These are phyloP conservation scores for Bombus sylvicola DNA, from an alignment of 1,140 invertebrate genomes.

Conservation along the genomic window DNA sequence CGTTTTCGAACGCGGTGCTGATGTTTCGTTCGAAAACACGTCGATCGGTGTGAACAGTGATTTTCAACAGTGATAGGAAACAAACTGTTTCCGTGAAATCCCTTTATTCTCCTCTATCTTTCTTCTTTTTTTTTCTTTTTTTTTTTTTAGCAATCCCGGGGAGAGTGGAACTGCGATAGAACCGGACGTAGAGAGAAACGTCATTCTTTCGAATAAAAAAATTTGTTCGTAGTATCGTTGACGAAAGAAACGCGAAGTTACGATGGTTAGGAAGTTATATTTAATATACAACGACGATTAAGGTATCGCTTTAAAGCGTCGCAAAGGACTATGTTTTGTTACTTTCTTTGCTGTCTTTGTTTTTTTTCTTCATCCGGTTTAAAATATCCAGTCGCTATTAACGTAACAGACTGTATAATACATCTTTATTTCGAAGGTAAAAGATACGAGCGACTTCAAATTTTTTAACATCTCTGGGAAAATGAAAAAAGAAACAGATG, in stretches of 20 bases:
- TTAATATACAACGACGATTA: no score
- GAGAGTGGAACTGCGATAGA: background rate
- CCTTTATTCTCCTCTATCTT: background rate
- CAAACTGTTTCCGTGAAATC: background rate
- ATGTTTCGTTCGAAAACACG: conserved; percentile 14
- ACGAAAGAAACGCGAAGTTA: background rate
- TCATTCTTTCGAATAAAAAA: background rate
- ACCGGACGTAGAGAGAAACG: background rate
- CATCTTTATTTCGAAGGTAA: background rate
- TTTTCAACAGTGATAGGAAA: background rate
- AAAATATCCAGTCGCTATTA: background rate
- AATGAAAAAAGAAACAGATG: background rate
- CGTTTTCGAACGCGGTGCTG: conserved; percentile 29
- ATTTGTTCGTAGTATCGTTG: background rate
- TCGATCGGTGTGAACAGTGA: background rate
- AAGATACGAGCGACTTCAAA: background rate
- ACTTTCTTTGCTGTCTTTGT: background rate
- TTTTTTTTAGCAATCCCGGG: background rate
- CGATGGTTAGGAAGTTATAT: background rate
- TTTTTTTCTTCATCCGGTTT: background rate
- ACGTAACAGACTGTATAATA: no score
- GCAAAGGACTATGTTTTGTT: no score
- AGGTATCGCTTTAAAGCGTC: no score
- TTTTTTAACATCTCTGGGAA: background rate
- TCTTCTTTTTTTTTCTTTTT: background rate